Conservation (phyloP, 2,113 vertebrate genomes). For the Phycodurus eques region DNA sequence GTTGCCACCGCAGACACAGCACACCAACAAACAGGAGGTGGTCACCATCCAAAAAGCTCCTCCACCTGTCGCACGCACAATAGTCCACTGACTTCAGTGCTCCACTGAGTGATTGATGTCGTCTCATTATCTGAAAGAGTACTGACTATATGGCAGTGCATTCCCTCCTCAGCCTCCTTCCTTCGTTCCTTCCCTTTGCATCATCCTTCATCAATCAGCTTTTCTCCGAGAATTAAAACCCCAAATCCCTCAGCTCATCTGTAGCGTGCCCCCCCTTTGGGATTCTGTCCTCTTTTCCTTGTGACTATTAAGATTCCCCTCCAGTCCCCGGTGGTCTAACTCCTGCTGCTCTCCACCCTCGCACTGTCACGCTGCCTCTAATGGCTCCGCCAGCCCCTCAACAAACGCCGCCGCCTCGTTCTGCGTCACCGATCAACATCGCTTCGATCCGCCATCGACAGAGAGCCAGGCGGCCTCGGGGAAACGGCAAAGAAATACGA, state of each 20-base stretch:
- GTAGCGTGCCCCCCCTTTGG: constrained; percentile 35
- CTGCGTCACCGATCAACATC: constrained; percentile 50
- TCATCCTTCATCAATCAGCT: constrained; percentile 59
- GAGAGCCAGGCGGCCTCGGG: constrained; percentile 45
- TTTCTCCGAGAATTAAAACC: constrained; percentile 45
- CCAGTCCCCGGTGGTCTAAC: constrained; percentile 35
- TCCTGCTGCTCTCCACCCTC: constrained; percentile 25
- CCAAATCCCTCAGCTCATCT: constrained; percentile 67
- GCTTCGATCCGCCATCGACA: constrained; percentile 45
- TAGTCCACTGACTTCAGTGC: constrained; percentile 30
- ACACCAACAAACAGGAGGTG: background rate
- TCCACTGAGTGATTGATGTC: constrained; percentile 56
- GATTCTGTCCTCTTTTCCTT: constrained; percentile 21
- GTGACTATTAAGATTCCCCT: constrained; percentile 63
- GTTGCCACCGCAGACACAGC: background rate
- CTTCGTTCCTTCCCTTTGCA: constrained; percentile 29
- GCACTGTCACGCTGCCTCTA: constrained; percentile 16
- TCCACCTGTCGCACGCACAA: constrained; percentile 46
- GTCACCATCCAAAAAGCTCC: constrained; percentile 19
- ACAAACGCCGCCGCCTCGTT: constrained; percentile 19
- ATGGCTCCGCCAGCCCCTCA: constrained; percentile 3
- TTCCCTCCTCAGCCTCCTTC: constrained; percentile 5
- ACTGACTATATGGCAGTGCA: constrained; percentile 27
- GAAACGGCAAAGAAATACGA: constrained; percentile 41
- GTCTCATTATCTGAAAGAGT: constrained; percentile 51